Evolutionary conservation across 1,140 invertebrate genomes (phyloP), one percentile per base, ranked within the genome.

Genomic region (Carposina sasakii): DNA sequence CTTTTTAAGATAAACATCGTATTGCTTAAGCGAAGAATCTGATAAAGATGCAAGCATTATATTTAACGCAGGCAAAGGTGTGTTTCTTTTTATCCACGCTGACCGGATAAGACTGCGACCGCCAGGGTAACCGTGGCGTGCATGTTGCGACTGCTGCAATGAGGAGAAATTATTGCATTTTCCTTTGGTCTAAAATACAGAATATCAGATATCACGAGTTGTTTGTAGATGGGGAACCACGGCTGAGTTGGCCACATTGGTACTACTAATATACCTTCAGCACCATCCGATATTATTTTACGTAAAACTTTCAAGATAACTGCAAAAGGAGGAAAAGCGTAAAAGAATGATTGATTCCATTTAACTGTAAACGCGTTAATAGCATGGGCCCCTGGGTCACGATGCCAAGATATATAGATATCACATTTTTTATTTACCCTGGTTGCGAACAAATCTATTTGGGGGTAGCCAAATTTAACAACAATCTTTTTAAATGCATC

Each of bases 251-350:
- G 52, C 67, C 70, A 71, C 19, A 53, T 21, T 1, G 62, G 62
- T 9, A 71, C 57, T 8, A 69, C 47, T 8, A 73, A 8, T 13
- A 70, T 51, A 10, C 56, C 52, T 26, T 31, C 15, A 12, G 63
- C 56, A n/a, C 52, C 12, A 20, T 70, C 61, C 13, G 12, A 16
- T 40, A 60, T 54, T 33, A 67, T 57, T 46, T 67, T 70, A 10
- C 56, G 37, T 26, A 67, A 34, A 21, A 43, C 44, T 52, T 52
- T 57, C 16, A 59, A 39, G 24, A 67, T 57, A n/a, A 69, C 3
- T 4, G 46, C 33, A 33, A 71, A 63, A 8, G 66, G 63, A 3
- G 67, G 65, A 45, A 73, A 73, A 1, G 65, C 70, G 42, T 69
- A 67, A 58, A 73, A 66, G 6, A 28, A 30, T 24, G 57, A 33